Evolutionary conservation across 2,797 vertebrate genomes (phyloP), one percentile per base, ranked within the genome.

Genomic region (Serranus cabrilla): DNA sequence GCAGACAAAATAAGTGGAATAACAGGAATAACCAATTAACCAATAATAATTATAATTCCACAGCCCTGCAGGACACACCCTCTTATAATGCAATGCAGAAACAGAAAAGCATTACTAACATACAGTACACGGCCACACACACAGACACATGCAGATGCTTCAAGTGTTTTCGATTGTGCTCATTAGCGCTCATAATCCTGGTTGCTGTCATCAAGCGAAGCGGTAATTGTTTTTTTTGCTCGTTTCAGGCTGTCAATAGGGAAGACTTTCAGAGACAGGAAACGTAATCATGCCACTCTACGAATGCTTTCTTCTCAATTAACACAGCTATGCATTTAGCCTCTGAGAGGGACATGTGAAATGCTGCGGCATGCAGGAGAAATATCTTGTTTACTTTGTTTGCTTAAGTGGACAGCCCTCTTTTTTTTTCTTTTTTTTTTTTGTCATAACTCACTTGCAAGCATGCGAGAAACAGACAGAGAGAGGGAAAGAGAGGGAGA

Each of bases 141-240:
- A 3, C 42, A 47, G 54, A 74, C 69, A 65, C 74, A 69, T 59
- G 54, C 73, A 74, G 63, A 59, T 21, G 23, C 69, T 49, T 81
- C 60, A 46, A 83, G 71, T 84, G 75, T 59, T 74, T 80, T 69
- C 90, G 87, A 91, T 92, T 92, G 77, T 78, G 76, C 87, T 91
- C 82, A 90, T 93, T 92, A 90, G 81, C 72, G 25, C 74, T 92
- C 87, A 88, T 92, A 87, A 91, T 85, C 76, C 78, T 71, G 69
- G 87, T 82, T 63, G 55, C 82, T 84, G 82, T 88, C 89, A 90
- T 84, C 80, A 81, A 90, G 73, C 63, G 79, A 77, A 80, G 67
- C 78, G 40, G 52, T 90, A 87, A 91, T 90, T 88, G 81, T 87
- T 88, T 90, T 42, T 43, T 80, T 84, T 49, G 20, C 21, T 71